Evolutionary conservation across 2,888 invertebrate genomes (phyloP), one percentile per base, ranked within the genome.

Genomic region (Agonopterix alstromeriana): DNA sequence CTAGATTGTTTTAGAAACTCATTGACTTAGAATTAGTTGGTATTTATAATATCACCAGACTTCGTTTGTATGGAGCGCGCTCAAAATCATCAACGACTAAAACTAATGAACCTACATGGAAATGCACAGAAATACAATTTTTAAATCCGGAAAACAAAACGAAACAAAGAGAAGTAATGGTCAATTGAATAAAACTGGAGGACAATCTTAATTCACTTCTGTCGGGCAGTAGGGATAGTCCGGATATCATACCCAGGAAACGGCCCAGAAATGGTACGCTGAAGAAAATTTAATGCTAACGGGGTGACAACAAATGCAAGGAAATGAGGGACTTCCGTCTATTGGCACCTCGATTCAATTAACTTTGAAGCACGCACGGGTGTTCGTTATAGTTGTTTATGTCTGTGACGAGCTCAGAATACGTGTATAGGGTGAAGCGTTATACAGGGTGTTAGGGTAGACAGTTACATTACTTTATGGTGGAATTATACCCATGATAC

Each of bases 241-340:
- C 77, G 78, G 77, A 73, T 73, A 67, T 74, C 74, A 77, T 73
- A 70, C 63, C 74, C 73, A 27, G 80, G 77, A 78, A 73, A 73
- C 67, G 56, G 66, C 54, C 54, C 62, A 59, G 67, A 67, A 70
- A 78, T 67, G 69, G 73, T 62, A 58, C 54, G 58, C 54, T 12
- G 49, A 38, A 76, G 74, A 79, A 81, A 82, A 81, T 80, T 75
- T 82, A 80, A 80, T 79, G 77, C 73, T 66, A 70, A 71, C 65
- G 69, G 62, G 65, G 58, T 69, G 73, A 70, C 81, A 77, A 82
- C 82, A 83, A 83, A 80, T 81, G 76, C 67, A 74, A 73, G 84
- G 83, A 85, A 84, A 85, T 84, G 82, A 83, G 82, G 80, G 70
- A 75, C 82, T 82, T 84, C 84, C 84, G 70, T 65, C 73, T 71